phyloP scores from a whole-genome alignment of 2,113 vertebrate species.

The Hucho hucho region DNA sequence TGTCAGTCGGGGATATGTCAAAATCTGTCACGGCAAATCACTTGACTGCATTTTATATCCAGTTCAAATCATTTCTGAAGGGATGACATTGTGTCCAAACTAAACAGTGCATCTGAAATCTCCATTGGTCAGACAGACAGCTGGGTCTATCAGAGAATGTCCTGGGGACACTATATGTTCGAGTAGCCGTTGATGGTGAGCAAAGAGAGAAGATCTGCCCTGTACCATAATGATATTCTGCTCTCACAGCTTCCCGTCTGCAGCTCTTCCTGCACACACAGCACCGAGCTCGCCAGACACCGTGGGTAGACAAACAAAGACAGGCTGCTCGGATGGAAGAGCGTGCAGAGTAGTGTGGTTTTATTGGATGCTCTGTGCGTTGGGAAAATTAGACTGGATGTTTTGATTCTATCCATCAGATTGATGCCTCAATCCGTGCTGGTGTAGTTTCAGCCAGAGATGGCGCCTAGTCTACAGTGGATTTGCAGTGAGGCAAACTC shows the following conservation, averaged over 20 bases:
- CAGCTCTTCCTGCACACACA: slow-evolving; percentile 50
- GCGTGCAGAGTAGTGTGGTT: slow-evolving; percentile 29
- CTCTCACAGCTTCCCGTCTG: slow-evolving; percentile 51
- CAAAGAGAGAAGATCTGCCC: neutral
- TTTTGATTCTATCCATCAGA: slow-evolving; percentile 26
- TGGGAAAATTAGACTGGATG: slow-evolving; percentile 12
- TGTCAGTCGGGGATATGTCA: slow-evolving; percentile 45
- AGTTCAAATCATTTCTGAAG: slow-evolving; percentile 15
- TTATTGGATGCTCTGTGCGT: slow-evolving; percentile 26
- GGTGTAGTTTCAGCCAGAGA: too few relatives aligned
- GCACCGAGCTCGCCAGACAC: slow-evolving; percentile 37
- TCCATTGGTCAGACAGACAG: slow-evolving; percentile 27
- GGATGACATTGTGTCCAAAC: slow-evolving; percentile 49
- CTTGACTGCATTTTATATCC: slow-evolving; percentile 16
- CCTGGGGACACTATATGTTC: slow-evolving; percentile 28
- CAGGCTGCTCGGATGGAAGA: slow-evolving; percentile 33
- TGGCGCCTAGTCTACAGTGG: too few relatives aligned
- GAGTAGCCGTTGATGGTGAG: slow-evolving; percentile 8
- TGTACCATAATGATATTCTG: slow-evolving; percentile 54
- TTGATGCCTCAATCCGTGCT: slow-evolving; percentile 5
- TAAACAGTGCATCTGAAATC: slow-evolving; percentile 52
- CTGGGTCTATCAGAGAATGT: slow-evolving; percentile 17
- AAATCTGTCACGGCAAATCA: slow-evolving; percentile 29
- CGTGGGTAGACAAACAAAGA: slow-evolving; percentile 49
- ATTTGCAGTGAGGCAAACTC: neutral